phyloP scores from a whole-genome alignment of 1,140 invertebrate species.

The Vollenhovia emeryi region DNA sequence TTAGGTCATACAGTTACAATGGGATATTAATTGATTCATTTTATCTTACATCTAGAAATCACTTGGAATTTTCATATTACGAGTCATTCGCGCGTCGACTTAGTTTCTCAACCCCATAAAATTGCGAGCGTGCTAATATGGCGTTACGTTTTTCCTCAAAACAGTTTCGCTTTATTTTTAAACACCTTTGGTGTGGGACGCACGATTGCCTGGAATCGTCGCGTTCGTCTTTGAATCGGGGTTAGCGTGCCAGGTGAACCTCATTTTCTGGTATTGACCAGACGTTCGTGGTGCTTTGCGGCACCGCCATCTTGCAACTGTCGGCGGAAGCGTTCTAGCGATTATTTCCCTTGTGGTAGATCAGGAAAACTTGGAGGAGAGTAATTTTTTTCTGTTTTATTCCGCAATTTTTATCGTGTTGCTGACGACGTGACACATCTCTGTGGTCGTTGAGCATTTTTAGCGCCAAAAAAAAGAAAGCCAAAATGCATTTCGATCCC shows the following conservation, averaged over 20 bases:
- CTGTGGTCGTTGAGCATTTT: neutral
- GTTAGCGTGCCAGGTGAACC: slow-evolving; percentile 81
- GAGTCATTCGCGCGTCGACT: neutral
- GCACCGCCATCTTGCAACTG: slow-evolving; percentile 65
- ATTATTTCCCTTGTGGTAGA: slow-evolving; percentile 26
- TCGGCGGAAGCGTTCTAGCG: neutral
- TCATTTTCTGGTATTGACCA: slow-evolving; percentile 73
- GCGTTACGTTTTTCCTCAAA: neutral
- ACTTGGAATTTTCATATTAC: neutral
- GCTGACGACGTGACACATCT: neutral
- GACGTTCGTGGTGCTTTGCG: slow-evolving; percentile 63
- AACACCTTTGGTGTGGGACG: neutral
- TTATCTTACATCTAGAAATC: neutral
- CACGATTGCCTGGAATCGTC: slow-evolving; percentile 30
- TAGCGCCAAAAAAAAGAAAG: slow-evolving; percentile 3
- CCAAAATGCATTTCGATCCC: neutral
- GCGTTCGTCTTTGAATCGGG: slow-evolving; percentile 69
- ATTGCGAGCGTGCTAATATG: neutral
- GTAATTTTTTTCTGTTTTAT: neutral
- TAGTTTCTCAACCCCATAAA: neutral
- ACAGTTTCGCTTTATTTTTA: slow-evolving; percentile 5
- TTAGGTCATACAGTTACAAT: neutral
- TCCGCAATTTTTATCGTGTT: neutral
- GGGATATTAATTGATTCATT: neutral
- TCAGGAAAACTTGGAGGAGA: neutral